Conservation (phyloP, 2,797 vertebrate species). For the Meriones psammophilus region DNA sequence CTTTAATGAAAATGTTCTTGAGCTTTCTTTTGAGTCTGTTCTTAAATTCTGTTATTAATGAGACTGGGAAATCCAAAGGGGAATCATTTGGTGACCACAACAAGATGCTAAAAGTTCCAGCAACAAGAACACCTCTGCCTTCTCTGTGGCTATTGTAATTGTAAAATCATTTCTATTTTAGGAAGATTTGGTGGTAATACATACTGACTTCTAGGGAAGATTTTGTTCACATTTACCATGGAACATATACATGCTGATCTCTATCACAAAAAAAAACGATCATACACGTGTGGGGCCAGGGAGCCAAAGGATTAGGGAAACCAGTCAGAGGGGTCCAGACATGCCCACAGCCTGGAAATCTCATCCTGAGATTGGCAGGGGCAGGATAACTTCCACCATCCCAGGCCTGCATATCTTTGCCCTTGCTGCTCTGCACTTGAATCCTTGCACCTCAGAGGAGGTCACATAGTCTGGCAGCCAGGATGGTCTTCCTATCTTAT, state of each 20-base stretch:
- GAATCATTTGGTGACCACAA: not conserved
- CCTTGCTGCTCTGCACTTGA: too few species aligned
- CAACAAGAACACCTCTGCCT: not conserved
- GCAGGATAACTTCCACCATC: too few species aligned
- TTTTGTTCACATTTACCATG: not conserved
- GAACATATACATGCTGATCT: not conserved
- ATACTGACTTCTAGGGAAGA: not conserved
- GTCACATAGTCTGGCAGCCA: too few species aligned
- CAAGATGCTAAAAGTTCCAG: not conserved
- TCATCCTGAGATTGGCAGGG: too few species aligned
- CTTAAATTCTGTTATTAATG: not conserved
- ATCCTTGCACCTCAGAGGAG: too few species aligned
- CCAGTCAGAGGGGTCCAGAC: too few species aligned
- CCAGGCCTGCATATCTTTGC: too few species aligned
- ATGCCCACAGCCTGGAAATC: too few species aligned
- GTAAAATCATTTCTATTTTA: not conserved
- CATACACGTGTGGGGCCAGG: too few species aligned
- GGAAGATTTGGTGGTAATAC: not conserved
- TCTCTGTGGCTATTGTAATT: not conserved
- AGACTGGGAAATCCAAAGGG: not conserved
- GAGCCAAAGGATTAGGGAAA: too few species aligned
- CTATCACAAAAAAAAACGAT: not conserved
- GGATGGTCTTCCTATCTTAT: too few species aligned
- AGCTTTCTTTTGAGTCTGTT: not conserved
- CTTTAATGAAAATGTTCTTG: constrained; percentile 1